Percentiles rank a stretch among this genome's conserved stretches.
Evolutionary conservation across 2,113 vertebrate species (phyloP).

Genomic region (Taurulus bubalis): DNA sequence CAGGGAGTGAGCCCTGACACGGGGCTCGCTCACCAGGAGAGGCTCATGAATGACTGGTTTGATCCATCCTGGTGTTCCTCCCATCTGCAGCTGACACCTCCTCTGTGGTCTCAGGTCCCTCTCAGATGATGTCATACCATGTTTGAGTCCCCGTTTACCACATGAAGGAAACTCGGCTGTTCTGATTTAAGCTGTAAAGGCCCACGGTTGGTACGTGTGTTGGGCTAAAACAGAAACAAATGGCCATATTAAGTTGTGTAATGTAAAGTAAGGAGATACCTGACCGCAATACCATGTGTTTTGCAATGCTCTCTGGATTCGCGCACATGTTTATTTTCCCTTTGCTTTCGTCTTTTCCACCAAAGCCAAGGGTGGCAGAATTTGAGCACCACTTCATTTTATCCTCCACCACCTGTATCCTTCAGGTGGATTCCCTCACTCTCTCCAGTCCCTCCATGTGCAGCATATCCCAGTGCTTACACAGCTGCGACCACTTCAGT

Average conservation of each 20-base stretch:
- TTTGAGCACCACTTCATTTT: background rate
- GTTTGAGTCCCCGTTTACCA: constrained; percentile 55
- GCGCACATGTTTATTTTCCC: constrained; percentile 41
- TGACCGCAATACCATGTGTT: constrained; percentile 52
- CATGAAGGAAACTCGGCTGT: constrained; percentile 57
- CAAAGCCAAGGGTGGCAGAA: constrained; percentile 8
- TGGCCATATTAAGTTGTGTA: constrained; percentile 39
- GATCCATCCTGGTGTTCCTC: constrained; percentile 75
- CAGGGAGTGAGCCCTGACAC: constrained; percentile 41
- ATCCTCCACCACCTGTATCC: constrained; percentile 54
- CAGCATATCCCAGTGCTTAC: constrained; percentile 32
- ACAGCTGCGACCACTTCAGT: constrained; percentile 63
- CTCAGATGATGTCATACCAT: constrained; percentile 67
- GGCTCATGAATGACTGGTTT: constrained; percentile 65
- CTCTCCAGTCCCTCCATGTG: constrained; percentile 24
- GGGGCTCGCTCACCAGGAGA: constrained; percentile 31
- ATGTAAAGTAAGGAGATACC: constrained; percentile 39
- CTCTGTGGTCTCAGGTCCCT: constrained; percentile 60
- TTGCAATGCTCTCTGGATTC: constrained; percentile 32
- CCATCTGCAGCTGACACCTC: constrained; percentile 62
- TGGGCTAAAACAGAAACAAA: constrained; percentile 59
- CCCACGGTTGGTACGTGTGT: constrained; percentile 22
- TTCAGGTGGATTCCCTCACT: constrained; percentile 53
- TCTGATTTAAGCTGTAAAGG: constrained; percentile 48
- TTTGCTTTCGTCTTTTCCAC: background rate